Percentiles rank a stretch among this genome's conserved stretches.
These are phyloP conservation scores for Atractosteus spatula DNA, from an alignment of 2,113 vertebrate species.

Conservation along the genomic window DNA sequence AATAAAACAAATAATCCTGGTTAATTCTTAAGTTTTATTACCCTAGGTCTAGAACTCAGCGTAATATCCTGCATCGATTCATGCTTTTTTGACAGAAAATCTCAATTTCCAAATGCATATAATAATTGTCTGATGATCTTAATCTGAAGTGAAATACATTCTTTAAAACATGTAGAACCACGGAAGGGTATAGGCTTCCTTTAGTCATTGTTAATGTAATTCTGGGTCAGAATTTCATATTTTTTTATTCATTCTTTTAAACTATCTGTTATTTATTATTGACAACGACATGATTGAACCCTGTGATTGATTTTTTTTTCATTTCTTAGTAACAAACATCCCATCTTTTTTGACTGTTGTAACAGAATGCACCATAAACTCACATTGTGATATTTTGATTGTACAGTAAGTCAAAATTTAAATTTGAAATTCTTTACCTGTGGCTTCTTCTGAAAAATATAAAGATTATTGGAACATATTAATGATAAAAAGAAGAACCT, in stretches of 20 bases:
- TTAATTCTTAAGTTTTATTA: conserved; percentile 24
- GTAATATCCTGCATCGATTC: conserved; percentile 60
- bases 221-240: conserved; percentile 78
- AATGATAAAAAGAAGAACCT: too few species aligned
- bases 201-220: conserved; percentile 75
- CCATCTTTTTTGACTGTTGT: conserved; percentile 26
- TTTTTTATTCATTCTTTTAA: conserved; percentile 53
- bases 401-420: too few species aligned
- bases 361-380: too few species aligned
- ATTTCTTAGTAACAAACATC: conserved; percentile 55
- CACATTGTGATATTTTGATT: too few species aligned
- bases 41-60: conserved; percentile 41
- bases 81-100: conserved; percentile 56
- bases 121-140: conserved; percentile 25
- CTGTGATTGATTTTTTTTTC: conserved; percentile 60
- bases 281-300: conserved; percentile 64
- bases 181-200: conserved; percentile 75
- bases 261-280: conserved; percentile 42
- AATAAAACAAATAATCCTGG: too few species aligned
- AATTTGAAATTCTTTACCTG: too few species aligned
- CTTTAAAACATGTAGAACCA: conserved; percentile 68
- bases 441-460: too few species aligned
- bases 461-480: too few species aligned
- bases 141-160: conserved; percentile 67
- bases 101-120: neutral